phyloP scores from a whole-genome alignment of 23 tunicate genomes.

The Clavelina lepadiformis region DNA sequence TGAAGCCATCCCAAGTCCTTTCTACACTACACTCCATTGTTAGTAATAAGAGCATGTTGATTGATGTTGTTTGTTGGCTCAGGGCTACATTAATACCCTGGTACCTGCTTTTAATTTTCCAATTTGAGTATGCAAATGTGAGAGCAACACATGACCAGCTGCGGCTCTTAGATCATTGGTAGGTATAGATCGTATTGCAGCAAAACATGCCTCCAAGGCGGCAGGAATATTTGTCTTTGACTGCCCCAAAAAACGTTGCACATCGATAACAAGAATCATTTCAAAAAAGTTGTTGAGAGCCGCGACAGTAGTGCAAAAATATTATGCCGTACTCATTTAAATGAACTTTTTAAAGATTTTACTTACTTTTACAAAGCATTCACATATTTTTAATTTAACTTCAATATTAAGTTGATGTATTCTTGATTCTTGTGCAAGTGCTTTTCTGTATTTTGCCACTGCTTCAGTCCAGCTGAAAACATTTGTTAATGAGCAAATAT shows the following conservation, averaged over 20 bases:
- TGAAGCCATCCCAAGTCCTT: too few species aligned
- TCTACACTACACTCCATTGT: too few species aligned
- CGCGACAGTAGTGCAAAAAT: too few species aligned
- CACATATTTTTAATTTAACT: constrained; percentile 81
- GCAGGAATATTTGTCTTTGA: constrained; percentile 25
- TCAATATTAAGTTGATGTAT: constrained; percentile 52
- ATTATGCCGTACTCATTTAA: too few species aligned
- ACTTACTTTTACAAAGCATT: constrained; percentile 84
- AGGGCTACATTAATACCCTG: too few species aligned
- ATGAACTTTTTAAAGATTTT: too few species aligned
- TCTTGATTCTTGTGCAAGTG: constrained; percentile 58
- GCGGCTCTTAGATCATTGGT: constrained; percentile 33
- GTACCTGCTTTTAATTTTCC: constrained; percentile 69
- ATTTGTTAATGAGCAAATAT: neutral
- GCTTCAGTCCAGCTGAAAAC: constrained; percentile 75
- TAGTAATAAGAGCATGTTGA: too few species aligned
- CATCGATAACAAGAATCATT: too few species aligned
- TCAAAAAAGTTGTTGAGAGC: neutral
- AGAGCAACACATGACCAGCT: constrained; percentile 25
- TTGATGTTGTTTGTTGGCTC: too few species aligned
- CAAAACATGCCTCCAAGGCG: constrained; percentile 51
- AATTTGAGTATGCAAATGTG: constrained; percentile 42
- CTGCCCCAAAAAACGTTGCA: constrained; percentile 7
- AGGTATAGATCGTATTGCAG: constrained; percentile 23
- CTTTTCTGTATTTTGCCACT: constrained; percentile 60